Evolutionary conservation across 2,797 vertebrate species (phyloP).

Genomic region (Caiman crocodilus): DNA sequence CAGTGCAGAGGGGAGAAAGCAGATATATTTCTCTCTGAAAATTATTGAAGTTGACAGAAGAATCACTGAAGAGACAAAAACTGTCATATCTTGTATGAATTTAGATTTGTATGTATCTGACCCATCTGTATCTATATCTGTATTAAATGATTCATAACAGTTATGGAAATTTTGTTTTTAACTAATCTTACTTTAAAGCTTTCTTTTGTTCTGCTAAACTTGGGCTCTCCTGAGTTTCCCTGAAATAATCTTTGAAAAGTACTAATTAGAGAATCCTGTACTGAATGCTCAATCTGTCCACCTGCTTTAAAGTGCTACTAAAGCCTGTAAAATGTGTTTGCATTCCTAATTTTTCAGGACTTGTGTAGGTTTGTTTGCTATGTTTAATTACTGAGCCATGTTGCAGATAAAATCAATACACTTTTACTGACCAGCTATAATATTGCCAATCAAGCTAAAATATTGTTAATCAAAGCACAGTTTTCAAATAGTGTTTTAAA

Average conservation of each 20-base stretch:
- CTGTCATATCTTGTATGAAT: constrained; percentile 54
- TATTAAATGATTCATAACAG: constrained; percentile 47
- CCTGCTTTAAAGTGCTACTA: background rate
- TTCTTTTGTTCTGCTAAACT: constrained; percentile 60
- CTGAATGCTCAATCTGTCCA: constrained; percentile 4
- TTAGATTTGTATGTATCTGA: constrained; percentile 57
- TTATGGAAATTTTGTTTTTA: constrained; percentile 38
- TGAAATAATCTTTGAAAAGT: constrained; percentile 42
- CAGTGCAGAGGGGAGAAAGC: constrained; percentile 5
- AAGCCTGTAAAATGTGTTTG: constrained; percentile 26
- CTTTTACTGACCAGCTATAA: background rate
- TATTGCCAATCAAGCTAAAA: background rate
- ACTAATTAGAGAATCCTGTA: constrained; percentile 32
- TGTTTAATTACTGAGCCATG: constrained; percentile 20
- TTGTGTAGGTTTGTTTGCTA: background rate
- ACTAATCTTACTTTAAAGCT: constrained; percentile 59
- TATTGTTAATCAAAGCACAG: background rate
- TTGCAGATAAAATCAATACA: constrained; percentile 30
- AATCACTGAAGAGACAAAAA: constrained; percentile 66
- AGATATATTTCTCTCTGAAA: constrained; percentile 53
- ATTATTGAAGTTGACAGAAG: constrained; percentile 65
- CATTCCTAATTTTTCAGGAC: background rate
- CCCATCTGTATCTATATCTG: constrained; percentile 40
- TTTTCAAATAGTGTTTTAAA: constrained; percentile 20
- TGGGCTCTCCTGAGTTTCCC: constrained; percentile 29